phyloP scores from a whole-genome alignment of 1,140 invertebrate species.

The Tetranychus cinnabarinus region DNA sequence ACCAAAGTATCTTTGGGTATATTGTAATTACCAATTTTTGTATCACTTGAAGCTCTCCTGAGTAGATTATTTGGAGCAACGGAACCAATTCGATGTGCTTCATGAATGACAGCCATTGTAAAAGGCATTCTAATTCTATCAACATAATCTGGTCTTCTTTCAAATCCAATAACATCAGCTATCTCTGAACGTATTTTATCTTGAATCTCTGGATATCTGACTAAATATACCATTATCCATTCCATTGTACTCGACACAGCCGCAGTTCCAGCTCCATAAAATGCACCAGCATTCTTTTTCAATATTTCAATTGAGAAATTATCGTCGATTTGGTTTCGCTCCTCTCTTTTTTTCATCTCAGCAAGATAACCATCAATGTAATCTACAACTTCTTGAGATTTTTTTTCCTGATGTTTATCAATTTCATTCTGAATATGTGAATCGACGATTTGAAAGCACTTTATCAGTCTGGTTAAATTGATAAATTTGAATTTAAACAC shows the following conservation, averaged over 20 bases:
- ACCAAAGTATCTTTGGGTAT: constrained; percentile 22
- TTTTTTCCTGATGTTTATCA: constrained; percentile 38
- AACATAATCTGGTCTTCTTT: constrained; percentile 8
- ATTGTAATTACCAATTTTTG: not conserved
- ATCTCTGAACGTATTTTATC: constrained; percentile 17
- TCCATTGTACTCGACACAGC: constrained; percentile 18
- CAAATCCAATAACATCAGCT: constrained; percentile 12
- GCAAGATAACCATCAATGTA: constrained; percentile 63
- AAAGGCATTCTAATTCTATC: constrained; percentile 12
- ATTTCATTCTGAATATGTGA: no score
- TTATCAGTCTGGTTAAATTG: no score
- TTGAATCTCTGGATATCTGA: constrained; percentile 20
- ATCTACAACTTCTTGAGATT: constrained; percentile 33
- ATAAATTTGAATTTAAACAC: not conserved
- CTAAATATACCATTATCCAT: constrained; percentile 18
- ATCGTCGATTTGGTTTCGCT: not conserved
- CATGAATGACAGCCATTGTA: constrained; percentile 15
- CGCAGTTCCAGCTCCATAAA: constrained; percentile 19
- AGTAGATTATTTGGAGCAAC: constrained; percentile 10
- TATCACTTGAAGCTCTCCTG: not conserved
- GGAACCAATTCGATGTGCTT: constrained; percentile 13
- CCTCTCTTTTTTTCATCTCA: constrained; percentile 27
- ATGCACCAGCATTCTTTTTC: constrained; percentile 7
- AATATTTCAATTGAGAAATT: constrained; percentile 7
- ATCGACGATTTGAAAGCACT: no score